These are phyloP conservation scores for Drosophila neonasuta DNA, from an alignment of 2,888 invertebrate genomes.

Conservation along the genomic window DNA sequence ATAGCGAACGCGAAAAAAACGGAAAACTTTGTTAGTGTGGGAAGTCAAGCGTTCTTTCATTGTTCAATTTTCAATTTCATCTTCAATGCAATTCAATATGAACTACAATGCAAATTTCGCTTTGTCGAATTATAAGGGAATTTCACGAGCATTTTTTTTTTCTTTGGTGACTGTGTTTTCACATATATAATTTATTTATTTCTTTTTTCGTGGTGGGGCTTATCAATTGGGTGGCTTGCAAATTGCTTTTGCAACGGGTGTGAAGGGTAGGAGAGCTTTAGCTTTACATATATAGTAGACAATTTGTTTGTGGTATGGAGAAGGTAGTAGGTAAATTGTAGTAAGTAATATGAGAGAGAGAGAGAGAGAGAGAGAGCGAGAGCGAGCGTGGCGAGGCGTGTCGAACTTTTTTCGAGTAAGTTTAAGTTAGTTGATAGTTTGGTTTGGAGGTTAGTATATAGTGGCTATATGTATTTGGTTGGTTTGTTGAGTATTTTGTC, in stretches of 20 bases:
- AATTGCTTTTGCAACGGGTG: slow-evolving; percentile 41
- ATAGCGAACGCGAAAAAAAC: slow-evolving; percentile 11
- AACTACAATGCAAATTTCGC: slow-evolving; percentile 71
- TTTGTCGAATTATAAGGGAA: slow-evolving; percentile 47
- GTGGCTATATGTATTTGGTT: slow-evolving; percentile 37
- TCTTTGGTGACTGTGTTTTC: slow-evolving; percentile 4
- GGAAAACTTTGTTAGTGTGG: slow-evolving; percentile 47
- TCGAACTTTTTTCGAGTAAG: slow-evolving; percentile 36
- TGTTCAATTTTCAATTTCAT: slow-evolving; percentile 31
- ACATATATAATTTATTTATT: neutral
- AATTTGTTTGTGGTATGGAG: slow-evolving; percentile 24
- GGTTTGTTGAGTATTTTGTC: slow-evolving; percentile 43
- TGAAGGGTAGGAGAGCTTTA: slow-evolving; percentile 26
- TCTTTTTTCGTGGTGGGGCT: slow-evolving; percentile 42
- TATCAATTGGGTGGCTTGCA: slow-evolving; percentile 60
- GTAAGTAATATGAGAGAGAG: slow-evolving; percentile 36
- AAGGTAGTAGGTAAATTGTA: slow-evolving; percentile 18
- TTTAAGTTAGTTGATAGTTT: slow-evolving; percentile 38
- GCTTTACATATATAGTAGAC: slow-evolving; percentile 42
- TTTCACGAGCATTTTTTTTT: slow-evolving; percentile 43
- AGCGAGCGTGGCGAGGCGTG: slow-evolving; percentile 64
- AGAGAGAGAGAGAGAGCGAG: slow-evolving; percentile 12
- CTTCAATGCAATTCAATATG: slow-evolving; percentile 55
- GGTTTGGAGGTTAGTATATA: slow-evolving; percentile 41
- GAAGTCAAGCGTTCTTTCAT: slow-evolving; percentile 23